phyloP scores from a whole-genome alignment of 1,140 invertebrate genomes.

The Neodiprion lecontei region DNA sequence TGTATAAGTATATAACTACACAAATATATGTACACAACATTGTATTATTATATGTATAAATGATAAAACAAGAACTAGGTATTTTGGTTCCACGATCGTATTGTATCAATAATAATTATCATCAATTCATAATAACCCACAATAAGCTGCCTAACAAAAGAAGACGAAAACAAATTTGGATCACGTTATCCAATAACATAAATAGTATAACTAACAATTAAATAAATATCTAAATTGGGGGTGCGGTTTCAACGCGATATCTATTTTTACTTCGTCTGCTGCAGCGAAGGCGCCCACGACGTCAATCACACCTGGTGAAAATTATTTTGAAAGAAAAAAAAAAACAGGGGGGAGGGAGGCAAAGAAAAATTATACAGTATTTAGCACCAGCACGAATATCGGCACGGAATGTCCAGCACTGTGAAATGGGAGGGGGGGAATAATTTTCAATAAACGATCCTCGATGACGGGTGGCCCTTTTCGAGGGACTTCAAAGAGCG shows the following conservation, averaged over 20 bases:
- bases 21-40: conserved; percentile 18
- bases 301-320: neutral
- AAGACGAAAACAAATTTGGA: conserved; percentile 13
- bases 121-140: neutral
- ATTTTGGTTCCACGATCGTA: conserved; percentile 1
- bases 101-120: conserved; percentile 6
- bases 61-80: conserved; percentile 5
- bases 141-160: conserved; percentile 8
- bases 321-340: neutral
- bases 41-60: conserved; percentile 9
- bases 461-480: neutral
- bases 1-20: conserved; percentile 17
- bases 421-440: neutral
- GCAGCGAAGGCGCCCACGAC: neutral
- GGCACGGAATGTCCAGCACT: neutral
- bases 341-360: neutral
- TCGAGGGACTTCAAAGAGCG: neutral
- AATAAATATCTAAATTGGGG: conserved; percentile 13
- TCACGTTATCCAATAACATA: conserved; percentile 11
- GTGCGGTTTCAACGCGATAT: neutral
- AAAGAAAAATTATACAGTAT: neutral
- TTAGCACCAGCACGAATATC: conserved; percentile 7
- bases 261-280: neutral
- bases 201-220: conserved; percentile 10
- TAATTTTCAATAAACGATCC: neutral